Evolutionary conservation across 2,797 vertebrate species (phyloP).

Genomic region (Bradypus variegatus): DNA sequence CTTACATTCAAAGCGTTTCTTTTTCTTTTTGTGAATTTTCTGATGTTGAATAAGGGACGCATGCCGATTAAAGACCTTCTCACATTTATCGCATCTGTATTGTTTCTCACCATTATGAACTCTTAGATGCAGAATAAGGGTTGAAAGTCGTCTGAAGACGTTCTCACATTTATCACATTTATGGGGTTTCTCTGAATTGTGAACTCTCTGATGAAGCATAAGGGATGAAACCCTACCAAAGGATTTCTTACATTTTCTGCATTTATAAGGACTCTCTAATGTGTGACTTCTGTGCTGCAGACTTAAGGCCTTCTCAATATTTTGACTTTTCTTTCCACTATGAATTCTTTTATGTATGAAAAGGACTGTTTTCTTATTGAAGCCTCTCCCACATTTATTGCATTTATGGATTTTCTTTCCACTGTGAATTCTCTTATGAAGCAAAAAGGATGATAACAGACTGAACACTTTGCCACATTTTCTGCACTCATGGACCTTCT

Average conservation of each 20-base stretch:
- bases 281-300: background rate
- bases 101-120: slow-evolving; percentile 28
- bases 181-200: slow-evolving; percentile 23
- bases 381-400: background rate
- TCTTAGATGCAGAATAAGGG: slow-evolving; percentile 44
- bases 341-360: background rate
- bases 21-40: slow-evolving; percentile 51
- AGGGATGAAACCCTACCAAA: slow-evolving; percentile 45
- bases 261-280: slow-evolving; percentile 45
- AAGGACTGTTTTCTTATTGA: slow-evolving; percentile 33
- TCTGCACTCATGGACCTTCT: background rate
- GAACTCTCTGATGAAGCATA: slow-evolving; percentile 60
- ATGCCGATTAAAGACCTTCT: slow-evolving; percentile 39
- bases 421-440: slow-evolving; percentile 39
- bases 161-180: slow-evolving; percentile 38
- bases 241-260: slow-evolving; percentile 50
- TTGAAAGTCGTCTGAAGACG: slow-evolving; percentile 11
- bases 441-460: slow-evolving; percentile 17
- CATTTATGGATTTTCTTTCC: slow-evolving; percentile 26
- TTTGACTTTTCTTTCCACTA: background rate
- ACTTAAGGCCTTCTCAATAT: background rate
- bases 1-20: slow-evolving; percentile 62
- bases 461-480: slow-evolving; percentile 38
- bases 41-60: slow-evolving; percentile 46
- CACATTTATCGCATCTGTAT: slow-evolving; percentile 38